Evolutionary conservation across 1,140 invertebrate genomes (phyloP).

Genomic region (Marisa cornuarietis): DNA sequence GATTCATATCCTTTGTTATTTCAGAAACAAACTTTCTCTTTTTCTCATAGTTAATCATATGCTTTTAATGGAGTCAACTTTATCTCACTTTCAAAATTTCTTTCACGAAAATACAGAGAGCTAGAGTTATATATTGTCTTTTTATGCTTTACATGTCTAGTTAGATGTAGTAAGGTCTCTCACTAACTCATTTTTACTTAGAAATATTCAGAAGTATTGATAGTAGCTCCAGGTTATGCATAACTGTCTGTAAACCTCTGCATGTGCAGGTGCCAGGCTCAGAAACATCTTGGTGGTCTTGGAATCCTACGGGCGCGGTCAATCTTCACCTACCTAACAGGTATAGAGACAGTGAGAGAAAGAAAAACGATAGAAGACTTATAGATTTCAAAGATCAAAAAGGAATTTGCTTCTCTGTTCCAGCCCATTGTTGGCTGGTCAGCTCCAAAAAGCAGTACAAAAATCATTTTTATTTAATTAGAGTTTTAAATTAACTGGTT

Average conservation of each 20-base stretch:
- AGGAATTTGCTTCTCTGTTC: neutral
- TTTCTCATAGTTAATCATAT: neutral
- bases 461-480: neutral
- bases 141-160: neutral
- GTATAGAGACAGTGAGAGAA: constrained; percentile 5
- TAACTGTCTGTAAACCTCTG: neutral
- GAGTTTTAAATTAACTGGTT: neutral
- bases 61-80: neutral
- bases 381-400: neutral
- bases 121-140: neutral
- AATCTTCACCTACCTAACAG: constrained; percentile 34
- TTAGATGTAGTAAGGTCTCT: too few species aligned
- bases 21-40: too few species aligned
- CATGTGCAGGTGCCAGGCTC: constrained; percentile 24
- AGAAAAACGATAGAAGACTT: neutral
- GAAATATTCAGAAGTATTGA: neutral
- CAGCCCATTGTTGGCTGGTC: neutral
- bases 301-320: constrained; percentile 35
- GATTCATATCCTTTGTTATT: neutral
- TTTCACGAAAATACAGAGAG: too few species aligned
- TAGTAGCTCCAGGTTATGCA: neutral
- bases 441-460: neutral
- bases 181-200: neutral
- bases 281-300: constrained; percentile 34
- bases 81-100: neutral